Conservation (phyloP, 1,140 invertebrate species). For the Aphelinus certus region DNA sequence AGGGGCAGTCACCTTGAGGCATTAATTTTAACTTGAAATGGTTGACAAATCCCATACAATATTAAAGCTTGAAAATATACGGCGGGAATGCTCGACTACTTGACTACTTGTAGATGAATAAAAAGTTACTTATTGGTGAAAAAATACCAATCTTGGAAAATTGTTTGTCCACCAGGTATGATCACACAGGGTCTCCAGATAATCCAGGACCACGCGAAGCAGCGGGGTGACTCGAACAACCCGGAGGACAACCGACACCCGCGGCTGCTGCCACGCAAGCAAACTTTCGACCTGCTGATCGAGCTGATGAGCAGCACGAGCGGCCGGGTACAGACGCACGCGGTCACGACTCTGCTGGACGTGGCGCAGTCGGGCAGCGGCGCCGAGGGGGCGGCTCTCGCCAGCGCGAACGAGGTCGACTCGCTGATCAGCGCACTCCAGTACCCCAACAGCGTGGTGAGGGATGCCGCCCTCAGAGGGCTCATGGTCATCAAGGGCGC, state of each 20-base stretch:
- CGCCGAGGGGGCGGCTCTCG: slow-evolving; percentile 69
- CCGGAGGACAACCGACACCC: slow-evolving; percentile 74
- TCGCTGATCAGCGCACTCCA: slow-evolving; percentile 82
- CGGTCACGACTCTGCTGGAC: slow-evolving; percentile 79
- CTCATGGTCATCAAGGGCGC: slow-evolving; percentile 73
- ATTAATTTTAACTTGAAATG: too few species aligned
- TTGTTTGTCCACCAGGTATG: slow-evolving; percentile 48
- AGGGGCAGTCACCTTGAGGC: too few species aligned
- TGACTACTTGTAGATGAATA: too few species aligned
- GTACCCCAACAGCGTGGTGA: slow-evolving; percentile 74
- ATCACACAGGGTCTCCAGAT: slow-evolving; percentile 75
- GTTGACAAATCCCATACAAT: too few species aligned
- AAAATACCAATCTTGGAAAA: too few species aligned
- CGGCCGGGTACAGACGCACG: slow-evolving; percentile 79
- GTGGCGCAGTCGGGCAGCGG: slow-evolving; percentile 78
- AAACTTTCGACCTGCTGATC: slow-evolving; percentile 84
- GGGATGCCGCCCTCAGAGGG: slow-evolving; percentile 83
- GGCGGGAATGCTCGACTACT: too few species aligned
- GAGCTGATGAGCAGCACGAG: slow-evolving; percentile 79
- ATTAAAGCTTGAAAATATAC: too few species aligned
- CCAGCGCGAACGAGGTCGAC: slow-evolving; percentile 76
- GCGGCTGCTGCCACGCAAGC: slow-evolving; percentile 78
- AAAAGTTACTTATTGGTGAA: too few species aligned
- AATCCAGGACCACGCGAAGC: slow-evolving; percentile 76
- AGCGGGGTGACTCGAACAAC: slow-evolving; percentile 65